Conservation (phyloP, 92 coral and sea anemone species). For the Parazoanthus darwini region DNA sequence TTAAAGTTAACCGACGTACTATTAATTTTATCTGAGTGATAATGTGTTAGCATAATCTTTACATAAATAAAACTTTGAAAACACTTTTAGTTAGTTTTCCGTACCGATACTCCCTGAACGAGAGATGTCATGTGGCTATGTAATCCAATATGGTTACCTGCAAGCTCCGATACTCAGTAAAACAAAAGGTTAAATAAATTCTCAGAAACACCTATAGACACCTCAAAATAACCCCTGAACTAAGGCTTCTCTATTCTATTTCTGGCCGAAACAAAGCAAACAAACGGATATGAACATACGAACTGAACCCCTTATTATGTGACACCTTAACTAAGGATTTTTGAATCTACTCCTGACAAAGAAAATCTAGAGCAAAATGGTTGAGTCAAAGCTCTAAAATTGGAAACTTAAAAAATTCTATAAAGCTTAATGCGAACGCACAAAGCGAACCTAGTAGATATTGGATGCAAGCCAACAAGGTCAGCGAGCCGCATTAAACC, state of each 20-base stretch:
- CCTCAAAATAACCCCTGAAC: neutral
- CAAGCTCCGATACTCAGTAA: neutral
- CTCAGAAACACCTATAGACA: neutral
- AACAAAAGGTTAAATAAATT: conserved; percentile 14
- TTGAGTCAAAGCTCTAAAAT: neutral
- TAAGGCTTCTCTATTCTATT: neutral
- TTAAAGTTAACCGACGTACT: neutral
- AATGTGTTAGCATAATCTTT: conserved; percentile 18
- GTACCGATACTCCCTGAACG: conserved; percentile 25
- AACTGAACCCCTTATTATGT: no score
- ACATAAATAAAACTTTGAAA: conserved; percentile 44
- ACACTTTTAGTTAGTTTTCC: conserved; percentile 6
- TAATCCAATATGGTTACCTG: conserved; percentile 34
- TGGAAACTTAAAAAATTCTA: neutral
- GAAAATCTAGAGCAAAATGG: neutral
- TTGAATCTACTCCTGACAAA: neutral
- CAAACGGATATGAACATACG: neutral
- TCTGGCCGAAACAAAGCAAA: neutral
- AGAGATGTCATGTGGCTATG: conserved; percentile 12
- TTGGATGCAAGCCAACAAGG: no score
- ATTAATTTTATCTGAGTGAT: conserved; percentile 13
- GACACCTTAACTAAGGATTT: neutral
- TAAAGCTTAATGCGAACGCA: no score
- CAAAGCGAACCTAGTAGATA: neutral
- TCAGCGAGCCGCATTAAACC: no score